Percentiles rank a stretch among this genome's conserved stretches.
Evolutionary conservation across 2,888 invertebrate genomes (phyloP).

Genomic region (Mellilla xanthometata): DNA sequence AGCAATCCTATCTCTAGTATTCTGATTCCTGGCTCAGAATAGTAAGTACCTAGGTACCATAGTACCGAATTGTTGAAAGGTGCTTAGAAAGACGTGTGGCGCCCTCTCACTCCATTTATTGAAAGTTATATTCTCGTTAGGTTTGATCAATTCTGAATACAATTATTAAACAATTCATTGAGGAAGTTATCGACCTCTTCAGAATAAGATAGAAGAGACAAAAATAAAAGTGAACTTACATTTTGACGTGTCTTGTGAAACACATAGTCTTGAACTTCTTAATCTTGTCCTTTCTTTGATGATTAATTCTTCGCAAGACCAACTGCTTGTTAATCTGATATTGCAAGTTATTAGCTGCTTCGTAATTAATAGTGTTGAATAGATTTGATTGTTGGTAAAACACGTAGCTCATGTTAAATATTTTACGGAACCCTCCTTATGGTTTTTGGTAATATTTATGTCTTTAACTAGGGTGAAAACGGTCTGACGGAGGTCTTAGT

Average conservation of each 20-base stretch:
- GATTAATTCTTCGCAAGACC: constrained; percentile 52
- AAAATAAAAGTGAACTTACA: constrained; percentile 57
- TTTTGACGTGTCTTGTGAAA: constrained; percentile 61
- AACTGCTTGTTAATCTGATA: constrained; percentile 45
- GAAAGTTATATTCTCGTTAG: no score
- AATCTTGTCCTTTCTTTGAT: constrained; percentile 62
- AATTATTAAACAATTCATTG: no score
- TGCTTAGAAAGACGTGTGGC: no score
- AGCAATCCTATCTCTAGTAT: no score
- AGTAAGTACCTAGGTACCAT: no score
- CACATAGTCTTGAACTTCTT: constrained; percentile 65
- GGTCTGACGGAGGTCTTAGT: constrained; percentile 48
- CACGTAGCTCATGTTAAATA: constrained; percentile 65
- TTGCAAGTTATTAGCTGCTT: constrained; percentile 32
- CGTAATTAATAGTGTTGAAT: constrained; percentile 45
- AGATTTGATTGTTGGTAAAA: constrained; percentile 48
- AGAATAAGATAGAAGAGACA: no score
- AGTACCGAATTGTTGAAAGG: no score
- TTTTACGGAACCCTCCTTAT: constrained; percentile 11
- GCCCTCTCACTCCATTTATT: no score
- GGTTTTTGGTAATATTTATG: constrained; percentile 15
- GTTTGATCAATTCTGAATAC: no score
- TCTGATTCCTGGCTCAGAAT: no score
- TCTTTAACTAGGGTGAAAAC: constrained; percentile 27
- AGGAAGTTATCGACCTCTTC: no score